These are phyloP conservation scores for Ranitomeya variabilis DNA, from an alignment of 2,113 vertebrate genomes.

Conservation along the genomic window DNA sequence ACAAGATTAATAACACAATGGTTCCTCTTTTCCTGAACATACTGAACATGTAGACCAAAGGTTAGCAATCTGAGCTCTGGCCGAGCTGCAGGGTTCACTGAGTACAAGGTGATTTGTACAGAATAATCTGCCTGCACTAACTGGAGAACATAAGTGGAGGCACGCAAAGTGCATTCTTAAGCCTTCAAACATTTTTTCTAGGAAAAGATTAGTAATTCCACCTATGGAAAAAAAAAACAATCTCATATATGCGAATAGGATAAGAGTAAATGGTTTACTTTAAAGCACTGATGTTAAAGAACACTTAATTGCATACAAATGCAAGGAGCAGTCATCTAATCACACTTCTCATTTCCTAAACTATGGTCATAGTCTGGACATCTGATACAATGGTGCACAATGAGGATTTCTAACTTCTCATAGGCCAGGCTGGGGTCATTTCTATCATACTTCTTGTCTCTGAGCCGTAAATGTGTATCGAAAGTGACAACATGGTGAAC, in stretches of 20 bases:
- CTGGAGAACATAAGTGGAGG: neutral
- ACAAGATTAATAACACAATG: neutral
- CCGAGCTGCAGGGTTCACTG: neutral
- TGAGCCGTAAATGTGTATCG: too few species aligned
- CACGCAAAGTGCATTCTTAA: neutral
- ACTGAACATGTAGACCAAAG: conserved; percentile 12
- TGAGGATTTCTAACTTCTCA: too few species aligned
- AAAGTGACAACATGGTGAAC: too few species aligned
- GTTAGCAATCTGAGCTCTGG: neutral
- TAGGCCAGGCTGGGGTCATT: too few species aligned
- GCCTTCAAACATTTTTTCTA: conserved; percentile 15
- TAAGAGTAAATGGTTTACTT: too few species aligned
- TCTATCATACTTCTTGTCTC: too few species aligned
- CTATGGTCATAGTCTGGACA: too few species aligned
- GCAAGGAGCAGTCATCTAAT: too few species aligned
- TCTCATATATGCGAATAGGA: neutral
- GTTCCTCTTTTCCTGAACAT: neutral
- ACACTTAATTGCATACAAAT: too few species aligned
- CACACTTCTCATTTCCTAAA: too few species aligned
- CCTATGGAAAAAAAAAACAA: neutral
- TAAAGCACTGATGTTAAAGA: too few species aligned
- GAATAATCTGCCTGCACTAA: conserved; percentile 14
- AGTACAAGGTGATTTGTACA: conserved; percentile 7
- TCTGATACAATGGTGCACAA: too few species aligned
- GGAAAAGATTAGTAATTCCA: conserved; percentile 24